A percentile compares a stretch with the other conserved stretches of the same genome.
Evolutionary conservation across 1,140 invertebrate genomes (phyloP).

Genomic region (Cydia strobilella): DNA sequence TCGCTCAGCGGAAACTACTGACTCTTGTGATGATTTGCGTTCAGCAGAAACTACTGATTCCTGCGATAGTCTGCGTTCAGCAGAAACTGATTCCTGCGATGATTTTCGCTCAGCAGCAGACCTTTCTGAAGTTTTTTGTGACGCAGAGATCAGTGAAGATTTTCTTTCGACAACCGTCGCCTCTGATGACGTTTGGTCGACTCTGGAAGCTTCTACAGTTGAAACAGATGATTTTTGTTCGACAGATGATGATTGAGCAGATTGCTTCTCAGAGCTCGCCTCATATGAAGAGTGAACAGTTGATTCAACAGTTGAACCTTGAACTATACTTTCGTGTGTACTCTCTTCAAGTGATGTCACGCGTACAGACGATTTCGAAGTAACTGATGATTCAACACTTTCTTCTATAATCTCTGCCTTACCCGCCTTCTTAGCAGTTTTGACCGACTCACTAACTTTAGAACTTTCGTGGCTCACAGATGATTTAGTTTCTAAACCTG

Average conservation of each 20-base stretch:
- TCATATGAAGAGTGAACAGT: slow-evolving; percentile 31
- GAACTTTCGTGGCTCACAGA: slow-evolving; percentile 49
- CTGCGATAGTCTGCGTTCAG: slow-evolving; percentile 22
- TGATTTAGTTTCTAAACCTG: slow-evolving; percentile 63
- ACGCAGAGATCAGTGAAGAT: slow-evolving; percentile 1
- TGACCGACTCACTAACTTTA: slow-evolving; percentile 46
- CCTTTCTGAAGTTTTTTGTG: slow-evolving; percentile 9
- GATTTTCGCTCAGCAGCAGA: slow-evolving; percentile 14
- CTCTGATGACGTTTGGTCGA: slow-evolving; percentile 26
- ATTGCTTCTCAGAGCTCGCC: slow-evolving; percentile 32
- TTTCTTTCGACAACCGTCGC: slow-evolving; percentile 24
- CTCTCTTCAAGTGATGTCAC: slow-evolving; percentile 14
- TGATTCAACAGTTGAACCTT: slow-evolving; percentile 33
- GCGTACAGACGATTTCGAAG: slow-evolving; percentile 13
- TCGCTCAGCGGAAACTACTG: background rate
- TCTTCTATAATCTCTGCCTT: slow-evolving; percentile 34
- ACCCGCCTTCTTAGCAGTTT: slow-evolving; percentile 40
- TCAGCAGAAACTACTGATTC: slow-evolving; percentile 25
- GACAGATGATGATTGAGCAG: slow-evolving; percentile 24
- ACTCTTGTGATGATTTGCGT: slow-evolving; percentile 33
- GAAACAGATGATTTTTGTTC: slow-evolving; percentile 28
- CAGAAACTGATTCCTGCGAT: slow-evolving; percentile 29
- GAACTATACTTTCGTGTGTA: slow-evolving; percentile 6
- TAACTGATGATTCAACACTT: slow-evolving; percentile 35
- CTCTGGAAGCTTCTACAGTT: slow-evolving; percentile 20